Percentiles rank a stretch among this genome's conserved stretches.
phyloP scores from a whole-genome alignment of 2,888 invertebrate genomes.

The Melieria crassipennis region DNA sequence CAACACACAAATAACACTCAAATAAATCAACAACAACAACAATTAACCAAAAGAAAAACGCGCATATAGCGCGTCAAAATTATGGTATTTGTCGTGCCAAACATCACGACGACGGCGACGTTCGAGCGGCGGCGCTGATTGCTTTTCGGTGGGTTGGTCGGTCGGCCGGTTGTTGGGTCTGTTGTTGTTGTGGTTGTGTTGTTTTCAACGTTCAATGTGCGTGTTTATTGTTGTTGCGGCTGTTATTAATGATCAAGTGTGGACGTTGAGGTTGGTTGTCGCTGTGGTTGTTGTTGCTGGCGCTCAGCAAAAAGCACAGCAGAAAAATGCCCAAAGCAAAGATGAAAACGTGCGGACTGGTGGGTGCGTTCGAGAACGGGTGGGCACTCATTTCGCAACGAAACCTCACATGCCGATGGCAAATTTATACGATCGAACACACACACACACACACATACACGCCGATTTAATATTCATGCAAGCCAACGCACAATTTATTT shows the following conservation, averaged over 20 bases:
- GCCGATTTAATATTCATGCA: too few relatives aligned
- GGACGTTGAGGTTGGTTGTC: not conserved
- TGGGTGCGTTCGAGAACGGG: not conserved
- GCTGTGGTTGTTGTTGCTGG: not conserved
- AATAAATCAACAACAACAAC: too few relatives aligned
- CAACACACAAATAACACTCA: not conserved
- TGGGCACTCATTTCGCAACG: too few relatives aligned
- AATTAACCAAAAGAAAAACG: too few relatives aligned
- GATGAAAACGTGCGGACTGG: not conserved
- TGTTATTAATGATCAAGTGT: too few relatives aligned
- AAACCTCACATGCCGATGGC: too few relatives aligned
- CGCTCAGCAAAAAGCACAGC: not conserved
- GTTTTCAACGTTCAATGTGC: slow-evolving; percentile 1
- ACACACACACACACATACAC: too few relatives aligned
- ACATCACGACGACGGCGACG: slow-evolving; percentile 9
- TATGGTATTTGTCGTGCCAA: slow-evolving; percentile 25
- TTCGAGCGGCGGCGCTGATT: not conserved
- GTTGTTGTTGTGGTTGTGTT: slow-evolving; percentile 1
- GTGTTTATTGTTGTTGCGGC: slow-evolving; percentile 4
- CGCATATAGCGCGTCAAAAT: slow-evolving; percentile 15
- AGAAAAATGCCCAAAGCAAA: not conserved
- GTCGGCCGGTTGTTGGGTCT: not conserved
- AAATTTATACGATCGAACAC: too few relatives aligned
- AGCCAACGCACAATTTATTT: too few relatives aligned
- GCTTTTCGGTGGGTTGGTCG: not conserved